Evolutionary conservation across 2,113 vertebrate species (phyloP).

Genomic region (Charina bottae): DNA sequence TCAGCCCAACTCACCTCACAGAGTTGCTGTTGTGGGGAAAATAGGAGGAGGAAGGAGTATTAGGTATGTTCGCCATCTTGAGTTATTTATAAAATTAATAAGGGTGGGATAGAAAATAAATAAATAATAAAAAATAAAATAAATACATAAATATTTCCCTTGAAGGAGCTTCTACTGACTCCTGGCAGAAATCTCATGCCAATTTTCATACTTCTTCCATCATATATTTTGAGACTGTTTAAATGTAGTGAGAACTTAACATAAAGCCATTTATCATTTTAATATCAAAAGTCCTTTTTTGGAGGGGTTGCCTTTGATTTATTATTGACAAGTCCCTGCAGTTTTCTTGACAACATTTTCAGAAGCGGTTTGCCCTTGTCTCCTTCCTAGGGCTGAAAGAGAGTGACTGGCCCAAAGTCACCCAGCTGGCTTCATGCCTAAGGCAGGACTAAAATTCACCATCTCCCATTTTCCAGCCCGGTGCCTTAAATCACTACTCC

Average conservation of each 20-base stretch:
- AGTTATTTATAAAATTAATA: too few relatives aligned
- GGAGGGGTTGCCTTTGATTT: not conserved
- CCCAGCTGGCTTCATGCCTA: not conserved
- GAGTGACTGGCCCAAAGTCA: not conserved
- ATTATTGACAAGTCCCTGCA: not conserved
- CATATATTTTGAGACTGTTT: not conserved
- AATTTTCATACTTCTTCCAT: not conserved
- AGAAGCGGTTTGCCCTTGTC: not conserved
- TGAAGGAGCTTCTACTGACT: not conserved
- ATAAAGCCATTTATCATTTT: conserved; percentile 27
- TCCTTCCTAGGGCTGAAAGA: not conserved
- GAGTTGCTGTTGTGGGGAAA: too few relatives aligned
- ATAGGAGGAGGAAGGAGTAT: too few relatives aligned
- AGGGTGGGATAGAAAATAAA: too few relatives aligned
- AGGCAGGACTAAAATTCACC: not conserved
- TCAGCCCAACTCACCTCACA: too few relatives aligned
- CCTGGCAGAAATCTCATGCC: not conserved
- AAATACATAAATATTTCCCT: not conserved
- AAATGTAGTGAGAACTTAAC: not conserved
- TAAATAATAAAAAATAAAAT: too few relatives aligned
- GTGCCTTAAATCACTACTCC: not conserved
- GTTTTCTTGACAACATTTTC: not conserved
- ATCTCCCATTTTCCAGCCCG: not conserved
- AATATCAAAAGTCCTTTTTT: not conserved
- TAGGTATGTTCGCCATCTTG: too few relatives aligned